Conservation (phyloP, 2,797 vertebrate genomes). For the Aeoliscus strigatus region DNA sequence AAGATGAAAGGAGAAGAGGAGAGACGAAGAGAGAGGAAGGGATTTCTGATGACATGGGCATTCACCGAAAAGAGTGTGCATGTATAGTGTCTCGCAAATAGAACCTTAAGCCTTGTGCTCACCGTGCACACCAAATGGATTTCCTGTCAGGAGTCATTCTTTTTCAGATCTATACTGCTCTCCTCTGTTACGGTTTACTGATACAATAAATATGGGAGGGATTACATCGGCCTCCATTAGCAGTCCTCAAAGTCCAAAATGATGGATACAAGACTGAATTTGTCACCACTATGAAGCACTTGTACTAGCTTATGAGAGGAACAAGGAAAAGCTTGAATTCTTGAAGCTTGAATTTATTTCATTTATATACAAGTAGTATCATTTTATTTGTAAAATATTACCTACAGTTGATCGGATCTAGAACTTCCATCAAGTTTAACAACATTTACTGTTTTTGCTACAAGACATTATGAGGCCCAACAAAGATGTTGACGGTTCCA, state of each 20-base stretch:
- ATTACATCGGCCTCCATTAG: constrained; percentile 29
- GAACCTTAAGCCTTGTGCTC: constrained; percentile 47
- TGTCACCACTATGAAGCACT: no score
- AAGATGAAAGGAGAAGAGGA: constrained; percentile 45
- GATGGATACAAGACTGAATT: constrained; percentile 2
- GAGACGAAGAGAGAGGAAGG: constrained; percentile 30
- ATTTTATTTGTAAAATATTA: no score
- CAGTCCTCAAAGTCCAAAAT: constrained; percentile 28
- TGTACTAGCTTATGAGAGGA: no score
- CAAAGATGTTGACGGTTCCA: no score
- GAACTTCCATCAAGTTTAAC: no score
- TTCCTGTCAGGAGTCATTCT: constrained; percentile 57
- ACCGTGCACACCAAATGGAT: constrained; percentile 53
- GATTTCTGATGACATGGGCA: constrained; percentile 53
- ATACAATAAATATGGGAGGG: constrained; percentile 37
- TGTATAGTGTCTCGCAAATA: constrained; percentile 56
- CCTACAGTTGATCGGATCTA: no score
- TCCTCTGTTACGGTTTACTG: constrained; percentile 46
- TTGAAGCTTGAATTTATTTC: no score
- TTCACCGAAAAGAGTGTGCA: constrained; percentile 25
- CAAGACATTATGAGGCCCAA: no score
- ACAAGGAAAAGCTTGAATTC: no score
- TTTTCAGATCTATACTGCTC: constrained; percentile 44
- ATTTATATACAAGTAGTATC: no score
- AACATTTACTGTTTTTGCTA: no score